phyloP scores from a whole-genome alignment of 2,113 vertebrate genomes.

The Eolophus roseicapilla region DNA sequence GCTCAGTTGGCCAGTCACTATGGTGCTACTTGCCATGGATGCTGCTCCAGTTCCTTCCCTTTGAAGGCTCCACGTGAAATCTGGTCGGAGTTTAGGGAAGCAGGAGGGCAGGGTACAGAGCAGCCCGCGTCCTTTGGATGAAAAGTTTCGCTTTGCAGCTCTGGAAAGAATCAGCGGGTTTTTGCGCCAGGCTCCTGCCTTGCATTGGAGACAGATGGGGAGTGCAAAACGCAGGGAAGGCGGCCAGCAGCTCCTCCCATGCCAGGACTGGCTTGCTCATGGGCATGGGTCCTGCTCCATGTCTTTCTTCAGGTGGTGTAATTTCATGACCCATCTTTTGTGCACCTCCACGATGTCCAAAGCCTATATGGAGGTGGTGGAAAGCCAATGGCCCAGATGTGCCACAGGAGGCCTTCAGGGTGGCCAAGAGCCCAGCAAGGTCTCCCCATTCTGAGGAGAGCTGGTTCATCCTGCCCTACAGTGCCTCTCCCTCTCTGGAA shows the following conservation, averaged over 20 bases:
- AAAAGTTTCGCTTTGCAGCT: not conserved
- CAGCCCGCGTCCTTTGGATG: constrained; percentile 4
- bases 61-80: constrained; percentile 52
- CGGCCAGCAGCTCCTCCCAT: not conserved
- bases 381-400: not conserved
- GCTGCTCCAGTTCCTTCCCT: constrained; percentile 20
- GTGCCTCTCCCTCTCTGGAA: not conserved
- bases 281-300: not conserved
- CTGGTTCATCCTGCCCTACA: not conserved
- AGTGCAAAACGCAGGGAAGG: not conserved
- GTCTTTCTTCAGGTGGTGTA: not conserved
- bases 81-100: constrained; percentile 56
- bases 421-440: not conserved
- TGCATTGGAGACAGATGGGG: constrained; percentile 61
- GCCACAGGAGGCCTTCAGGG: not conserved
- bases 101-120: constrained; percentile 24
- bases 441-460: not conserved
- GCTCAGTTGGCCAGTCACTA: not conserved
- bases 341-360: not conserved
- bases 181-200: not conserved
- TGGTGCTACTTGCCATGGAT: not conserved
- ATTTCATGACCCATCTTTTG: not conserved
- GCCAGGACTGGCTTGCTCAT: not conserved
- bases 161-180: constrained; percentile 50
- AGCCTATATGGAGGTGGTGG: not conserved